Evolutionary conservation across 1,140 invertebrate genomes (phyloP), one percentile per base, ranked within the genome.

Genomic region (Mactra quadrangularis): DNA sequence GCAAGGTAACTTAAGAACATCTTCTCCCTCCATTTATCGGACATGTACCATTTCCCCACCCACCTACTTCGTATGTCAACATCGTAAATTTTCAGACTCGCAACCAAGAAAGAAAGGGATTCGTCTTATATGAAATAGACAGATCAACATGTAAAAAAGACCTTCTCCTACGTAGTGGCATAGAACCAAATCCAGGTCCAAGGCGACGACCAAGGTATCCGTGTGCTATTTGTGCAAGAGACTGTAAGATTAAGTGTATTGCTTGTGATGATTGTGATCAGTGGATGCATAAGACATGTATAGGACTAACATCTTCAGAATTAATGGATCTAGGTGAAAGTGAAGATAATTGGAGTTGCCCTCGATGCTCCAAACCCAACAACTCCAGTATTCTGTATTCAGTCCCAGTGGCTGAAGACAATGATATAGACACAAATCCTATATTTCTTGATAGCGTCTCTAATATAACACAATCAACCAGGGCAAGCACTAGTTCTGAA

Each of bases 161-260:
- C n/a, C 52, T 60, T 29, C 31, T 35, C 3, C 15, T 31, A 6
- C 15, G 9, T 4, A 31, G 45, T 27, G 76, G 76, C 2, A 52
- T 79, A 25, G 76, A 79, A 45, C 11, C 33, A 6, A 79, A 79
- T 25, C 76, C 76, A 68, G 76, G 76, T n/a, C 76, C 76, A 4
- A 53, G 76, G 25, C n/a, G n/a, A n/a, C 27, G 11, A 25, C 76
- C 50, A 17, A 68, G 31, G 50, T 64, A 72, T 25, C 78, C 78
- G 0, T 81, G 64, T 60, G 66, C 25, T 11, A 47, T 50, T 3
- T 81, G 78, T 53, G n/a, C 35, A 22, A 60, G 38, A 53, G 78
- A 50, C 1, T 81, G 78, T 27, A 27, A 31, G 27, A 27, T 6
- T 3, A 60, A 60, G 27, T 27, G 9, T 13, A 27, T 60, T 15